phyloP scores from a whole-genome alignment of 2,797 vertebrate species.

The Myotis daubentonii region DNA sequence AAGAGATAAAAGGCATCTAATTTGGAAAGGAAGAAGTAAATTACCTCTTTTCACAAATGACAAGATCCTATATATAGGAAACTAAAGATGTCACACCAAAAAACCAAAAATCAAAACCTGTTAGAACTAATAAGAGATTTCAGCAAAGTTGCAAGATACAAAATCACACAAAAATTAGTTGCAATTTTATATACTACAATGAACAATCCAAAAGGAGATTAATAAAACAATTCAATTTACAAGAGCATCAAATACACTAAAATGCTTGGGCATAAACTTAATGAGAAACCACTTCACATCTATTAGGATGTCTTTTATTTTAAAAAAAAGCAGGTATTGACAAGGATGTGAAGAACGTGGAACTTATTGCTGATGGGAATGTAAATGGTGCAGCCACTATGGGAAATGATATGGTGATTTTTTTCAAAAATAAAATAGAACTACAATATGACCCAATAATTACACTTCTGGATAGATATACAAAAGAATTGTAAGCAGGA shows the following conservation, averaged over 20 bases:
- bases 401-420: neutral
- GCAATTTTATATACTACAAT: neutral
- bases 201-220: neutral
- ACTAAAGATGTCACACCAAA: neutral
- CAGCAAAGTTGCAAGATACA: neutral
- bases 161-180: neutral
- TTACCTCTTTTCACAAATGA: neutral
- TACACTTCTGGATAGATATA: neutral
- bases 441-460: neutral
- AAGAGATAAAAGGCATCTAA: neutral
- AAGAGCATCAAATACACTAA: neutral
- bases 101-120: neutral
- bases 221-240: neutral
- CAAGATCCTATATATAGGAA: neutral
- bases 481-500: neutral
- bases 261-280: neutral
- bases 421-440: neutral
- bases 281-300: neutral
- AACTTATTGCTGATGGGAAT: neutral
- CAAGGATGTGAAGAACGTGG: neutral
- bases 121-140: neutral
- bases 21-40: slow-evolving; percentile 5
- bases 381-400: neutral
- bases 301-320: neutral
- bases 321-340: neutral